phyloP scores from a whole-genome alignment of 1,140 invertebrate genomes.

The Megathymus violae region DNA sequence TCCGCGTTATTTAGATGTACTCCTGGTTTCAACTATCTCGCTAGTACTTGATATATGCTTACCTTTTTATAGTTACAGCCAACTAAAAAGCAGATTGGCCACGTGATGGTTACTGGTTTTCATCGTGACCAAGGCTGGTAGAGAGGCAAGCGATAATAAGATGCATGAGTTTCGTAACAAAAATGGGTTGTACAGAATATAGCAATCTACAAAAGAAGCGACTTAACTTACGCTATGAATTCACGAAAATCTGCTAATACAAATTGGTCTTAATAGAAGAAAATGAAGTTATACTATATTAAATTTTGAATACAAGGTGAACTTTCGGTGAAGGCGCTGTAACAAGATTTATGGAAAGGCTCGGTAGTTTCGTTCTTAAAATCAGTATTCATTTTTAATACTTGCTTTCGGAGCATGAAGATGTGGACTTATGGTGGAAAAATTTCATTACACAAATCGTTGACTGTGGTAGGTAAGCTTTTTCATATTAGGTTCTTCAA shows the following conservation, averaged over 20 bases:
- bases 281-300: constrained; percentile 46
- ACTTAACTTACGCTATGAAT: not conserved
- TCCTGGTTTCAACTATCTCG: too few species aligned
- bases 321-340: constrained; percentile 28
- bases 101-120: too few species aligned
- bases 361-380: constrained; percentile 16
- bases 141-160: too few species aligned
- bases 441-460: constrained; percentile 23
- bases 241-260: not conserved
- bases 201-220: not conserved
- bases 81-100: too few species aligned
- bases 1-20: too few species aligned
- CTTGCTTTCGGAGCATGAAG: constrained; percentile 23
- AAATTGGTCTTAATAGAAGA: not conserved
- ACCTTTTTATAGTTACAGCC: too few species aligned
- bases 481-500: constrained; percentile 20
- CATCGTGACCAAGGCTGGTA: too few species aligned
- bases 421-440: constrained; percentile 15
- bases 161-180: too few species aligned
- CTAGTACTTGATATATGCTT: too few species aligned
- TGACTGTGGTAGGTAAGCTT: constrained; percentile 3
- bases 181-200: too few species aligned
- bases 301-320: constrained; percentile 46
- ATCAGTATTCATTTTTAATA: constrained; percentile 30
- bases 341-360: constrained; percentile 19